Evolutionary conservation across 1,140 invertebrate species (phyloP), one percentile per base, ranked within the genome.

Genomic region (Lordiphosa mommai): DNA sequence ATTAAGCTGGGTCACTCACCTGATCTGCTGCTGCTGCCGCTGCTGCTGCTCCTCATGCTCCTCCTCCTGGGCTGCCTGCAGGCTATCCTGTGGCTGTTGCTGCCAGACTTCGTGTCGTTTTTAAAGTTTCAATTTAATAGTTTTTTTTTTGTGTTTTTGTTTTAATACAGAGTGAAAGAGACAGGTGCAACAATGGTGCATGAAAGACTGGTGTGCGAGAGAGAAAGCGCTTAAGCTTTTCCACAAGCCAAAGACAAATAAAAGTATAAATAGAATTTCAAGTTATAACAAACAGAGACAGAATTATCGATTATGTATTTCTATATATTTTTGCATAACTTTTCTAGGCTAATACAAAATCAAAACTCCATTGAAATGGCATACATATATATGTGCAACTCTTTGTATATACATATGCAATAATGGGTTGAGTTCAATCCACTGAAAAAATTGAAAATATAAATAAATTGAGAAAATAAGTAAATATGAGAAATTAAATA

Each of bases 361-460:
- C 4, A 2, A 16, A 40, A 51, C 10, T 38, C 33, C 10, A 23
- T 10, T 3, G 27, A 46, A 36, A 32, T 41, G 23, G 34, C 13
- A 37, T n/a, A n/a, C n/a, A n/a, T n/a, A n/a, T n/a, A n/a, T n/a
- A n/a, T n/a, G n/a, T n/a, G n/a, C n/a, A n/a, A n/a, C n/a, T n/a
- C n/a, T n/a, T n/a, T n/a, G 12, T 27, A 44, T 29, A 30, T 16
- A n/a, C 27, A 60, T 16, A 36, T 36, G 50, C 7, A 14, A 10
- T 9, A 4, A 40, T 48, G 34, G 33, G 55, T 52, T 40, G 29
- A 36, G 51, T 56, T 13, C 30, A 12, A 44, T 57, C 46, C 51
- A 48, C 63, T 66, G 61, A n/a, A 66, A 61, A 33, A 36, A 27
- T 43, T n/a, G 20, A 41, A 55, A 46, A 33, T 4, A 40, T 34